phyloP scores from a whole-genome alignment of 2,113 vertebrate genomes.

The Siniperca knerii region DNA sequence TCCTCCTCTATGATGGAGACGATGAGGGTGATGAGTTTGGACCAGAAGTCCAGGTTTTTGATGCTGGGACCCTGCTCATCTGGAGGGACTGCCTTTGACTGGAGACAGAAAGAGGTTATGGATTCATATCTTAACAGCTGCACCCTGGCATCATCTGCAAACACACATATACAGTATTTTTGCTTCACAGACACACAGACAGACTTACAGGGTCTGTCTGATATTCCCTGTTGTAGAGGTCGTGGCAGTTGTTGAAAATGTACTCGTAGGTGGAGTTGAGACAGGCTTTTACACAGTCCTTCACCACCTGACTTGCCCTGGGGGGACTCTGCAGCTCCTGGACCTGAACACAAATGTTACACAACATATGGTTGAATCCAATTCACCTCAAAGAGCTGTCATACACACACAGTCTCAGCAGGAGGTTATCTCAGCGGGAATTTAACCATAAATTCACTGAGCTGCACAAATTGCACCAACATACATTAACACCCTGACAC shows the following conservation, averaged over 20 bases:
- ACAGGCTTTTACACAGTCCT: conserved; percentile 97
- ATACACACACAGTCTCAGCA: conserved; percentile 16
- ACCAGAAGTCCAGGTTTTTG: conserved; percentile 99
- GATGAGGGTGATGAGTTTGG: conserved; percentile 97
- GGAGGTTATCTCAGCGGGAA: conserved; percentile 25
- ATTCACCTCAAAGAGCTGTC: conserved; percentile 31
- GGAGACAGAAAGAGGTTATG: conserved; percentile 23
- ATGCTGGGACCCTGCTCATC: conserved; percentile 97
- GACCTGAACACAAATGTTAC: conserved; percentile 84
- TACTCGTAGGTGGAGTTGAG: conserved; percentile 98
- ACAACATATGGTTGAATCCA: conserved; percentile 28
- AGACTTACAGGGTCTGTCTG: conserved; percentile 92
- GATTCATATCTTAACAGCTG: background rate
- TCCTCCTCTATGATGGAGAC: conserved; percentile 99
- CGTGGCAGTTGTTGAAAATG: conserved; percentile 98
- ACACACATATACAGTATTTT: background rate
- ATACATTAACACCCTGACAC: conserved; percentile 18
- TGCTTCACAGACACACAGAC: conserved; percentile 14
- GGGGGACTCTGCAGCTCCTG: conserved; percentile 97
- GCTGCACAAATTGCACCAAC: background rate
- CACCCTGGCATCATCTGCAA: background rate
- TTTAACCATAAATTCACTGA: conserved; percentile 37
- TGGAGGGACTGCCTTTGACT: conserved; percentile 93
- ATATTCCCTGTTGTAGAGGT: conserved; percentile 96
- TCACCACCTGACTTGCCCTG: conserved; percentile 96